Evolutionary conservation across 2,888 invertebrate species (phyloP), one percentile per base, ranked within the genome.

Genomic region (Pammene aurita): DNA sequence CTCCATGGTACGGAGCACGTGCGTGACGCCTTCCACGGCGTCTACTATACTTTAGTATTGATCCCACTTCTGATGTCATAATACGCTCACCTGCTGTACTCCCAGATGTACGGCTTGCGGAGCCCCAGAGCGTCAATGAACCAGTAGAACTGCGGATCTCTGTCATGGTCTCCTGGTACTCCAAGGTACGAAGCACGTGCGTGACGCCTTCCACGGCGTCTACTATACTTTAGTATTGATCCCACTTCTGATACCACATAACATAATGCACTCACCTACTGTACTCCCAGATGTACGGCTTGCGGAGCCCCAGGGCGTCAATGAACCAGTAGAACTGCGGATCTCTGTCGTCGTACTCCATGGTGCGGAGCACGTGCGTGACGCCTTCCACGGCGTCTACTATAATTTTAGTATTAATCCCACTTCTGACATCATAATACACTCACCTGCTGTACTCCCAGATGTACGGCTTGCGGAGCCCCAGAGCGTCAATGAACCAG

Each of bases 71-170:
- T 7, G 7, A 35, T 7, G 7, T 35, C 35, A 35, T 35, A 35
- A 35, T 35, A 5, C 7, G 4, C 7, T 60, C 35, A 89, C 92
- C 93, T 84, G 83, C 97, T 96, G 87, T 99, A 99, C 83, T 97
- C 98, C 96, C 98, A 99, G 80, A 99, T 98, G 80, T 97, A 94
- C 0, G 99, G 99, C 79, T 97, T 97, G 67, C 99, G 94, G 34
- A 98, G 86, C 7, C 95, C 95, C 13, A 99, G 87, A 0, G 96
- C 96, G 74, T 98, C 97, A 72, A 98, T 96, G 80, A 98, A 96
- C 98, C 99, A 99, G 89, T 97, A 98, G 90, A 98, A 99, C 90
- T 99, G 99, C 44, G 97, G 97, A 87, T 99, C 99, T 35, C 98
- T 93, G 87, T 99, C 99, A 82, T n/a, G n/a, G n/a, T n/a, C n/a